These are phyloP conservation scores for Anthoscopus minutus DNA, from an alignment of 2,113 vertebrate species.

Conservation along the genomic window DNA sequence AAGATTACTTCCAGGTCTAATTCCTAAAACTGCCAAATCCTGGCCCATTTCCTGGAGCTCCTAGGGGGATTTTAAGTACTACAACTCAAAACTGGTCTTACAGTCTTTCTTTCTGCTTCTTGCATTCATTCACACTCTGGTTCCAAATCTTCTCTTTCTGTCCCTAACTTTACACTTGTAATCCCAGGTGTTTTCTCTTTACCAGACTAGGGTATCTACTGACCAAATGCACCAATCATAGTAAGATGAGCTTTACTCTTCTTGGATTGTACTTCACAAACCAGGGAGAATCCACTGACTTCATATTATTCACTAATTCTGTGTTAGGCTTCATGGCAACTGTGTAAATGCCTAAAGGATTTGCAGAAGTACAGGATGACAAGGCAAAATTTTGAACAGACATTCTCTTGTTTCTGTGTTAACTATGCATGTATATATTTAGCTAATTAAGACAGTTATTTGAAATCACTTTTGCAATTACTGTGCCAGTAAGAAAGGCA, in stretches of 20 bases:
- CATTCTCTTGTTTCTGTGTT: background rate
- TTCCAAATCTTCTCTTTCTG: background rate
- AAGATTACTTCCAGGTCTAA: background rate
- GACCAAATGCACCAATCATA: background rate
- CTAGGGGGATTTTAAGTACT: background rate
- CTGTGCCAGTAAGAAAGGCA: background rate
- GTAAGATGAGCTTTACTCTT: background rate
- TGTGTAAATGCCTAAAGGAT: background rate
- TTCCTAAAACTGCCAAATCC: background rate
- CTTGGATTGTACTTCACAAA: background rate
- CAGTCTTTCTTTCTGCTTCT: accelerated
- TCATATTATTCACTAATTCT: background rate
- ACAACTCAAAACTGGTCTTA: background rate
- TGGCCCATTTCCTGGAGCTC: background rate
- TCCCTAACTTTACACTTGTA: background rate
- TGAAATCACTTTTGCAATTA: background rate
- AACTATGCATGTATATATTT: background rate
- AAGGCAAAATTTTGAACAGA: background rate
- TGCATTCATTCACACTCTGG: background rate
- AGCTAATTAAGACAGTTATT: background rate
- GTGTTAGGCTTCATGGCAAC: background rate
- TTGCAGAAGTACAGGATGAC: background rate
- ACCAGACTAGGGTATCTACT: background rate
- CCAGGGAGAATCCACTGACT: background rate
- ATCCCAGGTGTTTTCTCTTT: background rate